Base-by-base conservation (phyloP, 2,888 invertebrate genomes). In the Polydrusus cervinus region DNA sequence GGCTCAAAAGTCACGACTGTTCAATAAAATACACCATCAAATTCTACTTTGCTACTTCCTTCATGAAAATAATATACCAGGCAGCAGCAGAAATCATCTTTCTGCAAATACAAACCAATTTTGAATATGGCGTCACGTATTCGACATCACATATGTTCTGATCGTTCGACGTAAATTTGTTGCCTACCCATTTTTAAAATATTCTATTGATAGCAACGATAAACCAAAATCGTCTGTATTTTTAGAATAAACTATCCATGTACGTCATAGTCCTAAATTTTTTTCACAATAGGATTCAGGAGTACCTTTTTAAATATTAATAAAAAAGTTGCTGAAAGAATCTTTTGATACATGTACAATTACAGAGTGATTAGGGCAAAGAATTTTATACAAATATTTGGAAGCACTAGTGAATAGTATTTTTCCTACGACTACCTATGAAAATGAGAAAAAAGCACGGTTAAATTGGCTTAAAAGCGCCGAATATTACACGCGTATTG, bases 81-180 rank as follows among this genome's bases (percentile, higher is more conserved):
- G 34, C 3, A 34, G 10, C 7, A 8, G 5, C 34, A 10, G 51
- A 18, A 49, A 53, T 66, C 66, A 66, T 66, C 34, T 16, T 40
- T 5, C 11, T 38, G 6, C 53, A 66, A 66, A 66, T 40, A 66
- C 40, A 53, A 66, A 66, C 18, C 53, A 66, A 66, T 66, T 66
- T 53, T 38, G 66, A 49, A 66, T 66, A 66, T 53, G 18, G 53
- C 66, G 53, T 66, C 66, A 66, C 66, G 66, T 53, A 66, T 40
- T 51, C 53, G 66, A 40, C 66, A 66, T 66, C 66, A 66, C 18
- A 34, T n/a, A n/a, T 53, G 40, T 38, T 53, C 53, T 66, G 66
- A 66, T 53, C 53, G 66, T 53, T 66, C 40, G 53, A 66, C 66
- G 40, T 66, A 53, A 40, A 66, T 66, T 66, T 66, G 66, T 53